Base-by-base conservation (phyloP, 2,888 invertebrate species). In the Amblyjoppa proteus region DNA sequence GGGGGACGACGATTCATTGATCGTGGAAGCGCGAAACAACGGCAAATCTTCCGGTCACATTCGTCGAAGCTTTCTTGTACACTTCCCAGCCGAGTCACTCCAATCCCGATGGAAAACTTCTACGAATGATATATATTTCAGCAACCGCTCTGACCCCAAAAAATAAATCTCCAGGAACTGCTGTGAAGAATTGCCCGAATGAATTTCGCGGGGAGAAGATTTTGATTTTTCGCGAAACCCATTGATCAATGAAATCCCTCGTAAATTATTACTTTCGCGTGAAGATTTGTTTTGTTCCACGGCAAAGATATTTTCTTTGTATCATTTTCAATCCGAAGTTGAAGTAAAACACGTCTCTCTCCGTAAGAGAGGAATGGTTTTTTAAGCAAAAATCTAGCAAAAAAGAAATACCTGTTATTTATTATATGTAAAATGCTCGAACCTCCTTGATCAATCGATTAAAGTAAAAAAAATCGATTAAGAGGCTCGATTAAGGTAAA, bases 1-100 rank as follows among this genome's bases (percentile, higher is more conserved):
- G 64, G 75, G 41, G 66, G 78, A 81, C 81, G 83, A 77, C 81
- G 86, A 86, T 86, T 86, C 84, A 83, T 87, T 83, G 87, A 87
- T 84, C 87, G 84, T 49, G 38, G 45, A 53, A 77, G 79, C 70
- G 70, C 74, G 61, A 86, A 86, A 86, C 83, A 82, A 73, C 66
- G 78, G 69, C 28, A 81, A 85, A 83, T 81, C 82, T 71, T 71
- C 20, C 71, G 75, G 79, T 79, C 38, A 79, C 79, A 82, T 79
- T 79, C 75, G 53, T 53, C 69, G 56, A 61, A 9, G 61, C 45
- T 38, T 49, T 51, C 70, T 58, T 34, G 7, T 69, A 13, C n/a
- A 58, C 71, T 66, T 4, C 20, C 28, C 53, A 28, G 20, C 38
- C 45, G 61, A 56, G 56, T 49, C 45, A 1, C 45, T 49, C 13